Evolutionary conservation across 1,140 invertebrate genomes (phyloP), one percentile per base, ranked within the genome.

Genomic region (Eurosta solidaginis): DNA sequence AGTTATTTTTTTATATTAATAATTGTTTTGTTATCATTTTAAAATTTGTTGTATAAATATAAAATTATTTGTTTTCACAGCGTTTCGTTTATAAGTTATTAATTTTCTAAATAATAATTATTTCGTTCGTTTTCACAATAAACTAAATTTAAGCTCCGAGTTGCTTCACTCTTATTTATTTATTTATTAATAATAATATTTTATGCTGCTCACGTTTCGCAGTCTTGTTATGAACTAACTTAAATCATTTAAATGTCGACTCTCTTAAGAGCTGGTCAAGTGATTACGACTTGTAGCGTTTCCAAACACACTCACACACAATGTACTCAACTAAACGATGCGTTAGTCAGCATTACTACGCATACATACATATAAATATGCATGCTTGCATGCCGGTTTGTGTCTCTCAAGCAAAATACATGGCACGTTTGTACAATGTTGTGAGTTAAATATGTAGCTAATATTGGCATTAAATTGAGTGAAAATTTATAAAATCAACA

Each of bases 181-280:
- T 68, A 68, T 33, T 68, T 68, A 68, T 40, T 68, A 68, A 68
- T 68, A 68, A 1, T n/a, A n/a, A n/a, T n/a, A n/a, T n/a, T n/a
- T n/a, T n/a, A n/a, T 33, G 59, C 40, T 68, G 33, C 59, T 68
- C 22, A 10, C 59, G 59, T 68, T 68, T 68, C 59, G 59, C 59
- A 68, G 59, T 40, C 59, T 68, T 68, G 36, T 40, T 68, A 68
- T 40, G 59, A 40, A 68, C 59, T 68, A 68, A 68, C 59, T 12
- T 20, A 68, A 40, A 68, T 20, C 59, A 40, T 68, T 68, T 68
- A 27, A 42, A 68, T 68, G 59, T n/a, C 17, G 59, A 40, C 59
- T 68, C 59, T 68, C 59, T 68, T 68, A 68, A 40, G 59, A 68
- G 59, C 59, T 68, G 17, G 54, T 63, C 25, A 40, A 63, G 14